These are phyloP conservation scores for Ptychobarbus kaznakovi DNA, from an alignment of 2,797 vertebrate genomes.

Conservation along the genomic window DNA sequence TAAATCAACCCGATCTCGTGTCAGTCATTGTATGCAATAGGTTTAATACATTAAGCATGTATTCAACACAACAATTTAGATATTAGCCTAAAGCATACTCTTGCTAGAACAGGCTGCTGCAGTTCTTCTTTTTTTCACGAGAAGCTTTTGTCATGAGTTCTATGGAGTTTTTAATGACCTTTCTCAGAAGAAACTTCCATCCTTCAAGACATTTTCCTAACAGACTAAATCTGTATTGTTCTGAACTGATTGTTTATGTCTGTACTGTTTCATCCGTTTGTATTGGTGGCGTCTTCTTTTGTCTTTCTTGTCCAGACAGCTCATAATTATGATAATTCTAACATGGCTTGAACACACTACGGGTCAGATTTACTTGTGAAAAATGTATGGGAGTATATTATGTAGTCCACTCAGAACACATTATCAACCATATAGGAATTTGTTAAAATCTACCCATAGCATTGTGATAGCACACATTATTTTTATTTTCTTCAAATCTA, in stretches of 20 bases:
- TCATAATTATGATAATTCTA: neutral
- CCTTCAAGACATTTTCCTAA: neutral
- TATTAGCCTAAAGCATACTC: neutral
- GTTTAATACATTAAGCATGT: neutral
- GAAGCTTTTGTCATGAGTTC: neutral
- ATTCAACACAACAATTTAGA: neutral
- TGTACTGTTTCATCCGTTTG: neutral
- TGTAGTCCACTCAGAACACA: neutral
- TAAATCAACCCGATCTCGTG: too few species aligned
- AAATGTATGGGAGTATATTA: neutral
- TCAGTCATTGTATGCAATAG: neutral
- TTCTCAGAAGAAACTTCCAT: neutral
- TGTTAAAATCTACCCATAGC: too few species aligned
- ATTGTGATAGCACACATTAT: neutral
- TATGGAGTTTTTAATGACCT: neutral
- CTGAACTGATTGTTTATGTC: neutral
- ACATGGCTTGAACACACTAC: neutral
- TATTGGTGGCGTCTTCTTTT: neutral
- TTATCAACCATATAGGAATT: neutral
- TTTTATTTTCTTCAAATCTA: neutral
- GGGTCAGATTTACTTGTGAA: neutral
- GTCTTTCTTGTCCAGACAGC: neutral
- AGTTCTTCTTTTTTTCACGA: neutral
- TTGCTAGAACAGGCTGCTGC: neutral
- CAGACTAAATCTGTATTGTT: neutral